These are phyloP conservation scores for Alaudala cheleensis DNA, from an alignment of 2,113 vertebrate species.

Conservation along the genomic window DNA sequence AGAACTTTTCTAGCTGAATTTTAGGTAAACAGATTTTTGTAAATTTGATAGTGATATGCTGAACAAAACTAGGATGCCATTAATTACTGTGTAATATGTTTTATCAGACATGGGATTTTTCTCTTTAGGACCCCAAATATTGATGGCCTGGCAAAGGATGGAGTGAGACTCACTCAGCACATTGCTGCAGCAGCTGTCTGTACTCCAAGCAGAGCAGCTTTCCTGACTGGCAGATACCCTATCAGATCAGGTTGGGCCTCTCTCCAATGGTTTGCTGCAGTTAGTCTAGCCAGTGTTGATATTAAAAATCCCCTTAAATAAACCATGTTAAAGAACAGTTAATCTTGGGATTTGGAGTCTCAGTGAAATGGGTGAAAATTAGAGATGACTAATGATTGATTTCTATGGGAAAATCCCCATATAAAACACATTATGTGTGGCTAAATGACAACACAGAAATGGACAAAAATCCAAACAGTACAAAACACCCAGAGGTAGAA, in stretches of 20 bases:
- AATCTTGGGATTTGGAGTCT: background rate
- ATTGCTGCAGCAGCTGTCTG: slow-evolving; percentile 83
- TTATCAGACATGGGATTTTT: background rate
- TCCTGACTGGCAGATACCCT: slow-evolving; percentile 87
- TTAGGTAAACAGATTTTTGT: background rate
- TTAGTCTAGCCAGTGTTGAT: background rate
- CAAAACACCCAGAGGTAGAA: background rate
- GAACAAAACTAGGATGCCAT: background rate
- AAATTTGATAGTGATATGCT: background rate
- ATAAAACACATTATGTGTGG: background rate
- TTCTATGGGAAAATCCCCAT: background rate
- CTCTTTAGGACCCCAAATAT: slow-evolving; percentile 82
- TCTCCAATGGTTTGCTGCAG: background rate
- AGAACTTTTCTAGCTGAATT: background rate
- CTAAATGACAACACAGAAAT: background rate
- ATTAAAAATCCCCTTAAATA: slow-evolving; percentile 1
- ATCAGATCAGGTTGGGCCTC: slow-evolving; percentile 79
- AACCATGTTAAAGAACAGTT: background rate
- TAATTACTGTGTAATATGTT: fast-evolving
- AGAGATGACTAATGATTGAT: background rate
- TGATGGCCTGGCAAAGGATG: slow-evolving; percentile 79
- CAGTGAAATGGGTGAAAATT: background rate
- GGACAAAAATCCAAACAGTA: background rate
- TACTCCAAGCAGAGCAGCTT: slow-evolving; percentile 83
- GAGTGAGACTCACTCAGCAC: slow-evolving; percentile 86